phyloP scores from a whole-genome alignment of 64 coral and sea anemone genomes.

The Stichodactyla mertensii region DNA sequence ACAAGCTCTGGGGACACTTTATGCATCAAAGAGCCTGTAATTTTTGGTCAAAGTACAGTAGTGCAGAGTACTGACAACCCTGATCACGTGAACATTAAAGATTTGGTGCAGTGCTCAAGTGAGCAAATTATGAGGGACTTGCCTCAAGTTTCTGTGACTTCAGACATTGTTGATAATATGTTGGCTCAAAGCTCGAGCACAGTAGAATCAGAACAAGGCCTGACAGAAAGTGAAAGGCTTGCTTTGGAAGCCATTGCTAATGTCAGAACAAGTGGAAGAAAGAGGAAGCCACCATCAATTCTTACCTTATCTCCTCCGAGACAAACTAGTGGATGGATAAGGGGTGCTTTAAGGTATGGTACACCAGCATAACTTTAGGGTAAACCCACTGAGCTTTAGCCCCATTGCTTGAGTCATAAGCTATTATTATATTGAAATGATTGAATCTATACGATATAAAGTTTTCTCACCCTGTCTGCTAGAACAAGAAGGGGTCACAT shows the following conservation, averaged over 20 bases:
- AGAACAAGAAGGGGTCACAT: no score
- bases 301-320: slow-evolving; percentile 69
- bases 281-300: slow-evolving; percentile 81
- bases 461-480: no score
- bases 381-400: no score
- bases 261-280: slow-evolving; percentile 94
- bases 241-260: slow-evolving; percentile 76
- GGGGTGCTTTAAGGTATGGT: slow-evolving; percentile 81
- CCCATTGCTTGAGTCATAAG: no score
- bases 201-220: neutral
- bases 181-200: neutral
- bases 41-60: neutral
- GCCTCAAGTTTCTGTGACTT: neutral
- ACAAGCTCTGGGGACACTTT: neutral
- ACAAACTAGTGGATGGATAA: slow-evolving; percentile 80
- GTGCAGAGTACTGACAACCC: neutral
- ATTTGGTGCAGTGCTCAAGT: neutral
- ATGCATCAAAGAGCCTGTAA: neutral
- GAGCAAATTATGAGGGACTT: neutral
- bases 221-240: slow-evolving; percentile 71
- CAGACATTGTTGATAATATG: neutral
- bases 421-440: no score
- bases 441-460: no score
- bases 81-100: neutral
- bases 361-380: no score